Percentiles rank a stretch among this genome's conserved stretches.
These are phyloP conservation scores for Ypsolopha sequella DNA, from an alignment of 2,888 invertebrate genomes.

Conservation along the genomic window DNA sequence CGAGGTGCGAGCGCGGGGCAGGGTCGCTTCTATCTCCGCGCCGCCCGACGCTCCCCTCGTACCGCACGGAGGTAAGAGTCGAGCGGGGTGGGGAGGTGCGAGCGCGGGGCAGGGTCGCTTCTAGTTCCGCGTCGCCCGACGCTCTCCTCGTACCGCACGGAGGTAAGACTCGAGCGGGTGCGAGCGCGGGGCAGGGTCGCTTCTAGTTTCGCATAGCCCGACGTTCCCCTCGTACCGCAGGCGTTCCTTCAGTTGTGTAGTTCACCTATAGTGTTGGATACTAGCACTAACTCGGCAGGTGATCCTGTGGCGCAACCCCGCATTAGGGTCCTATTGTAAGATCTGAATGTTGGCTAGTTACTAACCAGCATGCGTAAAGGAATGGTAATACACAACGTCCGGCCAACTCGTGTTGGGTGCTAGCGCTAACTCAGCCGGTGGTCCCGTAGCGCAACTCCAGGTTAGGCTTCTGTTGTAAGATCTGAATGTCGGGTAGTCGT, in stretches of 20 bases:
- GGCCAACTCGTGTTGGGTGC: slow-evolving; percentile 94
- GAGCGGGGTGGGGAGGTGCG: no score
- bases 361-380: slow-evolving; percentile 87
- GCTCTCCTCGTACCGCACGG: no score
- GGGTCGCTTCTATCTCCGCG: no score
- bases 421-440: slow-evolving; percentile 80
- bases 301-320: neutral
- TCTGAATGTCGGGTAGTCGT: slow-evolving; percentile 82
- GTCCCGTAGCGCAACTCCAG: slow-evolving; percentile 78
- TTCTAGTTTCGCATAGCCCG: no score
- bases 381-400: slow-evolving; percentile 92
- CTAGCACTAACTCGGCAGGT: neutral
- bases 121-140: no score
- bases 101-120: no score
- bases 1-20: no score
- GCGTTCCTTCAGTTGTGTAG: neutral
- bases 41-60: no score
- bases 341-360: neutral
- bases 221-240: no score
- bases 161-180: no score
- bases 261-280: neutral
- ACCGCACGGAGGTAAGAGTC: no score
- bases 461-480: slow-evolving; percentile 85
- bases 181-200: no score
- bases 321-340: neutral